phyloP scores from a whole-genome alignment of 2,113 vertebrate species.

The Gavialis gangeticus region DNA sequence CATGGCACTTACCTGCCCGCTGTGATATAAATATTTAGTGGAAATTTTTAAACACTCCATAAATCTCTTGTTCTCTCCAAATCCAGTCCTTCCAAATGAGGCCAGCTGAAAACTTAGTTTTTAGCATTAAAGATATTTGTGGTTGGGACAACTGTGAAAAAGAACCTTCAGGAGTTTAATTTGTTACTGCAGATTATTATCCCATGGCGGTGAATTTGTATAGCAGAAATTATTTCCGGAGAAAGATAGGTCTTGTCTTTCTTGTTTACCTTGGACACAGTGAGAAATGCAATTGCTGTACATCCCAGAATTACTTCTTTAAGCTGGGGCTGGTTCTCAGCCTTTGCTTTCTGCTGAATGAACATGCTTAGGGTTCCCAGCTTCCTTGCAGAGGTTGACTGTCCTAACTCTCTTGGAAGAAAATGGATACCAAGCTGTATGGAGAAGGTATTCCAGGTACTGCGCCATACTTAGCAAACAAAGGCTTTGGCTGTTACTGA shows the following conservation, averaged over 20 bases:
- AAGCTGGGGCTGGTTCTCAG: neutral
- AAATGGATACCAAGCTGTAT: neutral
- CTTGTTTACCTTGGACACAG: neutral
- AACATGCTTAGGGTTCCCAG: neutral
- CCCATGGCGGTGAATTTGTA: neutral
- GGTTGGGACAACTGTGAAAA: neutral
- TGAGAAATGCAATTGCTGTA: neutral
- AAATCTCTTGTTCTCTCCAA: neutral
- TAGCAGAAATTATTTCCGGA: accelerated
- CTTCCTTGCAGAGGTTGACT: neutral
- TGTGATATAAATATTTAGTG: neutral
- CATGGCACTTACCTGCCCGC: neutral
- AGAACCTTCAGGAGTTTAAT: neutral
- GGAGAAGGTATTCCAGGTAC: no score
- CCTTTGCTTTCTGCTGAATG: neutral
- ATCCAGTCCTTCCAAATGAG: neutral
- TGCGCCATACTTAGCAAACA: no score
- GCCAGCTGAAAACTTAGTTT: accelerated
- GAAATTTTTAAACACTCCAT: neutral
- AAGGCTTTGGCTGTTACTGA: no score
- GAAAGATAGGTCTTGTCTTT: neutral
- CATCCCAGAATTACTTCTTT: neutral
- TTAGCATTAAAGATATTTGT: neutral
- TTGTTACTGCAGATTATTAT: neutral
- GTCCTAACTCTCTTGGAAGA: neutral